These are phyloP conservation scores for Endotricha flammealis DNA, from an alignment of 2,888 invertebrate species.

Conservation along the genomic window DNA sequence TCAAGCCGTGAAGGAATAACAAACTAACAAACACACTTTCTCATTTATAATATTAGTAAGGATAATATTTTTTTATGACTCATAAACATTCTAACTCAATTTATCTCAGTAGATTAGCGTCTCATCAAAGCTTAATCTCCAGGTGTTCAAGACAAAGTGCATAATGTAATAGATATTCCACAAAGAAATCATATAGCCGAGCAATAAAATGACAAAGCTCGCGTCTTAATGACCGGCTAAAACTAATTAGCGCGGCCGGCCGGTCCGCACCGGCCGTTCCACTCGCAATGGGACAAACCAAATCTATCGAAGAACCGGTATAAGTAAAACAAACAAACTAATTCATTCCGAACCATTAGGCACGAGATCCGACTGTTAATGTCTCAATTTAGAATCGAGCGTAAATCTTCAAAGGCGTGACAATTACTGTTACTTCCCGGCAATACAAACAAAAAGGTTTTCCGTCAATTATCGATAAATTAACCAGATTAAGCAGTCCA, in stretches of 20 bases:
- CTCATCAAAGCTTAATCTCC: too few species aligned
- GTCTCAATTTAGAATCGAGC: conserved; percentile 78
- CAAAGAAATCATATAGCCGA: conserved; percentile 2
- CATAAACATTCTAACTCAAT: too few species aligned
- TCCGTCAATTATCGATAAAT: conserved; percentile 79
- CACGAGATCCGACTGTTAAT: conserved; percentile 76
- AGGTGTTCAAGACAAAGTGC: too few species aligned
- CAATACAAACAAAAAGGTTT: conserved; percentile 77
- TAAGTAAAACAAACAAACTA: conserved; percentile 69
- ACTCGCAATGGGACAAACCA: conserved; percentile 35
- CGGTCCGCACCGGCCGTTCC: conserved; percentile 40
- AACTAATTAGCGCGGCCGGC: conserved; percentile 40
- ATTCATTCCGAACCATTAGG: conserved; percentile 77
- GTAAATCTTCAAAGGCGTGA: conserved; percentile 79
- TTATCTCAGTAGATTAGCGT: too few species aligned
- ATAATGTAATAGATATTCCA: too few species aligned
- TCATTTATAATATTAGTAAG: too few species aligned
- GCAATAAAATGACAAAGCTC: conserved; percentile 14
- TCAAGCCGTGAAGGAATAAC: too few species aligned
- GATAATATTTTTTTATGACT: too few species aligned
- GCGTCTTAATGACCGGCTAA: conserved; percentile 29
- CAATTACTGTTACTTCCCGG: conserved; percentile 78
- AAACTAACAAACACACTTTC: too few species aligned
- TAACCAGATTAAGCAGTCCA: conserved; percentile 75
- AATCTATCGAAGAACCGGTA: conserved; percentile 62